Evolutionary conservation across 1,140 invertebrate species (phyloP).

Genomic region (Scylla paramamosain): DNA sequence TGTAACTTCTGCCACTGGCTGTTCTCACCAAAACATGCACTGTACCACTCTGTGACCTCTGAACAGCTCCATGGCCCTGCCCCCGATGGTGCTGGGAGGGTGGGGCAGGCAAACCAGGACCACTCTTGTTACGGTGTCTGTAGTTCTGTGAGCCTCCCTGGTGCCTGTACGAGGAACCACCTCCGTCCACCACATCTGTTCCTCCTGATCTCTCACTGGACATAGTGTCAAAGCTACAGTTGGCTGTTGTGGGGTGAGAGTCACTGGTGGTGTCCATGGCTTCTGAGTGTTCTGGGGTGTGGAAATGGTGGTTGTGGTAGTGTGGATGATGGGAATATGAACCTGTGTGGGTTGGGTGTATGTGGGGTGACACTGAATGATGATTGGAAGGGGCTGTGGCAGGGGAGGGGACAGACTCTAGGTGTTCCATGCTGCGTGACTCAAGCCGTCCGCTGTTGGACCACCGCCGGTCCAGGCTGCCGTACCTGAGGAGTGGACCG

Average conservation of each 20-base stretch:
- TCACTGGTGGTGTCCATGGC: conserved; percentile 70
- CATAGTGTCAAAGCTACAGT: conserved; percentile 69
- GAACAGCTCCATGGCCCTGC: conserved; percentile 60
- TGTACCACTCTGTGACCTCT: conserved; percentile 72
- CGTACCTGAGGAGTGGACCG: conserved; percentile 81
- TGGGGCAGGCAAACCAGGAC: conserved; percentile 67
- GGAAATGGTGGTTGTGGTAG: conserved; percentile 71
- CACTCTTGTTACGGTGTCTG: conserved; percentile 69
- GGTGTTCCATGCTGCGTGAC: conserved; percentile 78
- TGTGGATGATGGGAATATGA: conserved; percentile 68
- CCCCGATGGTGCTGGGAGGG: conserved; percentile 66
- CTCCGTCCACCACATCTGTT: conserved; percentile 63
- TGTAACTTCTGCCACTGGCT: conserved; percentile 76
- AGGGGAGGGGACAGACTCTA: conserved; percentile 74
- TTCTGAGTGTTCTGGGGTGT: conserved; percentile 48
- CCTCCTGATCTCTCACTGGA: conserved; percentile 71
- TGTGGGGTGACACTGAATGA: conserved; percentile 54
- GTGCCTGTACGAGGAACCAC: conserved; percentile 45
- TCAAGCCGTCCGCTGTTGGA: conserved; percentile 79
- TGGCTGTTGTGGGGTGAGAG: conserved; percentile 68
- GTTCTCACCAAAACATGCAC: conserved; percentile 75
- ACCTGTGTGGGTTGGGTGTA: conserved; percentile 55
- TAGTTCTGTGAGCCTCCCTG: conserved; percentile 57
- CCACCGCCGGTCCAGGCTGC: conserved; percentile 84
- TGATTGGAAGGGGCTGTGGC: conserved; percentile 62